Evolutionary conservation across 2,888 invertebrate species (phyloP).

Genomic region (Andrena bicolor): DNA sequence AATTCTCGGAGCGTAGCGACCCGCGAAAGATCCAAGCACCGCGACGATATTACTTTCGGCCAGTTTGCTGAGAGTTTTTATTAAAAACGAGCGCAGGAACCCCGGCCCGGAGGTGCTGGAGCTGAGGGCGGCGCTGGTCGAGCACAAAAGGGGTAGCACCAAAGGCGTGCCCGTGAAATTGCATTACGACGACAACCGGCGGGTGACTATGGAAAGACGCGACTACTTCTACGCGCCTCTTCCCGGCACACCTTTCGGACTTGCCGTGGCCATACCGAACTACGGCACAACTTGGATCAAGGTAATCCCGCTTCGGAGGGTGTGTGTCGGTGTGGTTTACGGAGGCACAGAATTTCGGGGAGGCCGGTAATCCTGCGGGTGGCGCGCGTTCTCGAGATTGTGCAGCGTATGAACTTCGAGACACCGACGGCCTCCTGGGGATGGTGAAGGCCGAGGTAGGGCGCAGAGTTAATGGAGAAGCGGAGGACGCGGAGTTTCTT

Average conservation of each 20-base stretch:
- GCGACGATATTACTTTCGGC: constrained; percentile 29
- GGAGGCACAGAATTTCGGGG: constrained; percentile 18
- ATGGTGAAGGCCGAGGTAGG: constrained; percentile 11
- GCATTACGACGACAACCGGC: constrained; percentile 94
- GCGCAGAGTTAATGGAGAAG: not conserved
- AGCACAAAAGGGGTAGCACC: constrained; percentile 89
- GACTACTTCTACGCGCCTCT: constrained; percentile 94
- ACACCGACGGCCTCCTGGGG: not conserved
- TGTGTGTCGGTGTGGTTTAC: constrained; percentile 40
- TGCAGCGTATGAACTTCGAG: constrained; percentile 33
- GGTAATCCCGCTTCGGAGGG: constrained; percentile 68
- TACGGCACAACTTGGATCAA: constrained; percentile 92
- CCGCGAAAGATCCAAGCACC: not conserved
- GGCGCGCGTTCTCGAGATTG: constrained; percentile 48
- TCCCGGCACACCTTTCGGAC: constrained; percentile 94
- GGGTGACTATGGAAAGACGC: constrained; percentile 92
- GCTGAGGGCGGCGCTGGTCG: constrained; percentile 90
- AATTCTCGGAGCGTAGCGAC: constrained; percentile 1
- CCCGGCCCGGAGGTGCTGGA: constrained; percentile 80
- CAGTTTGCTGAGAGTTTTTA: constrained; percentile 3
- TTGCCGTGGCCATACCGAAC: constrained; percentile 93
- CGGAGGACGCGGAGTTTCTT: constrained; percentile 13
- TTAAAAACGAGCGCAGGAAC: constrained; percentile 71
- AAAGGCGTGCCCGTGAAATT: constrained; percentile 90
- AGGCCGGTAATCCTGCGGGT: constrained; percentile 19